Percentiles rank a stretch among this genome's conserved stretches.
These are phyloP conservation scores for Gallinago nigripennis DNA, from an alignment of 2,797 vertebrate genomes.

Conservation along the genomic window DNA sequence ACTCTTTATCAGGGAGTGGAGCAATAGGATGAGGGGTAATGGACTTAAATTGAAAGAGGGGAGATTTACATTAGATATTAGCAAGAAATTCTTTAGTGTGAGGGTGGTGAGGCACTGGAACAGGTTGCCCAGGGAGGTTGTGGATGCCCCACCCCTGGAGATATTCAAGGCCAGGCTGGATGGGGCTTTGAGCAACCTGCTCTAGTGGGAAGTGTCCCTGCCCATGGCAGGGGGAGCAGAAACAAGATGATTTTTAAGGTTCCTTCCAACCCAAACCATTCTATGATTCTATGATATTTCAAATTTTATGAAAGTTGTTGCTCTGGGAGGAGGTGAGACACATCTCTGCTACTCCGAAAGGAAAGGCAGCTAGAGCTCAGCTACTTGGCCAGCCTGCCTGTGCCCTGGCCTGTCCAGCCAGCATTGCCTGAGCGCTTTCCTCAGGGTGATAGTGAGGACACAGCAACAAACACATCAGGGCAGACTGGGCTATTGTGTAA, in stretches of 20 bases:
- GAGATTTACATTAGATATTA: not conserved
- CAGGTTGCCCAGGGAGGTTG: not conserved
- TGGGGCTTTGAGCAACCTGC: not conserved
- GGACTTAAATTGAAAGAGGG: not conserved
- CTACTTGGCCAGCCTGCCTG: not conserved
- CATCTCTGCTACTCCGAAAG: not conserved
- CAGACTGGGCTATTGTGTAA: not conserved
- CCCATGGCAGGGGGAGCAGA: not conserved
- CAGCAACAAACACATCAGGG: not conserved
- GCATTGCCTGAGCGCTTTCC: not conserved
- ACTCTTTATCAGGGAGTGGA: not conserved
- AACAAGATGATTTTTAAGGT: not conserved
- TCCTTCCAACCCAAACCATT: not conserved
- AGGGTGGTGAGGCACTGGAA: not conserved
- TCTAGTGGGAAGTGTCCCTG: not conserved
- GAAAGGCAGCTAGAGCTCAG: not conserved
- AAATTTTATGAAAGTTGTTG: not conserved
- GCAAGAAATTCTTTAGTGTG: not conserved
- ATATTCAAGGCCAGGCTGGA: not conserved
- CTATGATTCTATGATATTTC: not conserved
- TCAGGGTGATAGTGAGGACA: not conserved
- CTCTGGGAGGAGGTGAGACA: not conserved
- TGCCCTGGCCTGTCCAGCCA: not conserved
- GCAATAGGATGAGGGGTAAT: not conserved
- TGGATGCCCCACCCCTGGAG: not conserved